Conservation (phyloP, 2,888 invertebrate genomes). For the Harpalus rubripes region DNA sequence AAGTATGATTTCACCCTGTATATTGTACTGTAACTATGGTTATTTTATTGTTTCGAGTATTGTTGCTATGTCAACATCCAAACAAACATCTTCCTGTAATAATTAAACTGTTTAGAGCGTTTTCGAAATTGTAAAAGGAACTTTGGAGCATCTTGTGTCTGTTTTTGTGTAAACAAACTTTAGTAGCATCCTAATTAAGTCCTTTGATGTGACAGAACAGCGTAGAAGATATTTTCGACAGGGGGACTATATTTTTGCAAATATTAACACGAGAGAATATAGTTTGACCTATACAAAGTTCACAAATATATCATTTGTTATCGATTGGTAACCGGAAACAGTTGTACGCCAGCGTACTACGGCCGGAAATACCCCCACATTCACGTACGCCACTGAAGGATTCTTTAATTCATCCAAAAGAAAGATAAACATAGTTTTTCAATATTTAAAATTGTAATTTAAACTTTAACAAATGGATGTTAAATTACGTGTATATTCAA, state of each 20-base stretch:
- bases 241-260: not conserved
- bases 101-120: too few species aligned
- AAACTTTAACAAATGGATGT: conserved; percentile 5
- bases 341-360: not conserved
- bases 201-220: not conserved
- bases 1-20: too few species aligned
- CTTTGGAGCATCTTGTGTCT: not conserved
- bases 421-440: not conserved
- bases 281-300: not conserved
- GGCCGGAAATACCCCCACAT: not conserved
- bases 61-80: too few species aligned
- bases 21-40: too few species aligned
- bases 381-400: not conserved
- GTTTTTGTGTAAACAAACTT: not conserved
- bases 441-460: not conserved
- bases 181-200: not conserved
- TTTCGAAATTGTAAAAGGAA: too few species aligned
- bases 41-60: too few species aligned
- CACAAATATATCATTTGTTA: not conserved
- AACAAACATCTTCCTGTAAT: too few species aligned
- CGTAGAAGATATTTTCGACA: not conserved
- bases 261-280: not conserved
- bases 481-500: not conserved
- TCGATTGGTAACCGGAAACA: conserved; percentile 1
- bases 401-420: not conserved